Evolutionary conservation across 2,113 vertebrate species (phyloP).

Genomic region (Chamaetylas fuelleborni): DNA sequence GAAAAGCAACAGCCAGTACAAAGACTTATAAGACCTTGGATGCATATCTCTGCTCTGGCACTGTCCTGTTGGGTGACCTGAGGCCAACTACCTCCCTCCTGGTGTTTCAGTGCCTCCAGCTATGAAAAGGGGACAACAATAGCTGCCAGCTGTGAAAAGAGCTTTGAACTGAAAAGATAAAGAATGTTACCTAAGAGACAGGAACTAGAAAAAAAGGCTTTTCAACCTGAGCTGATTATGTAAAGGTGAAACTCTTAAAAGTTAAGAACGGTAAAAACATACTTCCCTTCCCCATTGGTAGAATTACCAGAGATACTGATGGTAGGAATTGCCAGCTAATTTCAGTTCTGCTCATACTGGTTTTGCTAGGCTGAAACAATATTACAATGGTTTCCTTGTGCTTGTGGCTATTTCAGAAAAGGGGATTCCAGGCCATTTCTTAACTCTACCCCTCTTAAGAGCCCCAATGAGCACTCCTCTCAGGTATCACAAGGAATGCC

Average conservation of each 20-base stretch:
- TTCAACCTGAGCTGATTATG: neutral
- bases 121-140: neutral
- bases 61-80: neutral
- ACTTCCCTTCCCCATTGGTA: accelerated
- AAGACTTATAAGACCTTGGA: neutral
- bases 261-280: neutral
- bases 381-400: neutral
- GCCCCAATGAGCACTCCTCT: neutral
- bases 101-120: neutral
- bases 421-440: neutral
- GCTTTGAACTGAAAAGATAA: neutral
- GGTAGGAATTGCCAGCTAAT: neutral
- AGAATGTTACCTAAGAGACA: neutral
- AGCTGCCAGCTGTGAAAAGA: neutral
- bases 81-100: neutral
- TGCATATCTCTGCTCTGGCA: neutral
- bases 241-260: neutral
- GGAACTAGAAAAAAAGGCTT: neutral
- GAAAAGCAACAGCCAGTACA: neutral
- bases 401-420: neutral
- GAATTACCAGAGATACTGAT: neutral
- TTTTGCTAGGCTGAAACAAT: neutral
- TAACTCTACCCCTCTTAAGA: neutral
- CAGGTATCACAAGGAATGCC: neutral
- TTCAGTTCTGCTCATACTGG: neutral